A percentile compares a stretch with the other conserved stretches of the same genome.
Conservation (phyloP, 2,113 vertebrate genomes). For the Aegypius monachus region DNA sequence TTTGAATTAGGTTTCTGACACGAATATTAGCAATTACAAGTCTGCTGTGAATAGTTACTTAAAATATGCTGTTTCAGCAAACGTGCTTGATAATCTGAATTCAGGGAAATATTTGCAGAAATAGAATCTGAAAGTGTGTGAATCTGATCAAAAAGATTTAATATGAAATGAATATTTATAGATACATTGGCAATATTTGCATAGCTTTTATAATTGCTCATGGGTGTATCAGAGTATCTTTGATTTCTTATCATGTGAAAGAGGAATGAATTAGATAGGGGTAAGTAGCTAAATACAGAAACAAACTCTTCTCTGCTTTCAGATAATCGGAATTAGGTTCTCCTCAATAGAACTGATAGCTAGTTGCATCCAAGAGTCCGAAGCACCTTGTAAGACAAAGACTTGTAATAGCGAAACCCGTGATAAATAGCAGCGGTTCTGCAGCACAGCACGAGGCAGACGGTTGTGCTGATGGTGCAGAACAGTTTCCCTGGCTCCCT, state of each 20-base stretch:
- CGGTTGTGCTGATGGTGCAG: rapidly evolving
- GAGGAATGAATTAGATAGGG: not conserved
- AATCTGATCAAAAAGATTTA: not conserved
- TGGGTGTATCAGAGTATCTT: not conserved
- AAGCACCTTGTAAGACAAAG: not conserved
- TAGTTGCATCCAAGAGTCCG: not conserved
- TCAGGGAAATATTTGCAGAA: not conserved
- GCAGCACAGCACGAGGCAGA: not conserved
- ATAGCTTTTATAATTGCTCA: not conserved
- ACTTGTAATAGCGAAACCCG: not conserved
- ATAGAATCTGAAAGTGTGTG: not conserved
- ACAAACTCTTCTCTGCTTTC: not conserved
- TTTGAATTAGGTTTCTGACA: not conserved
- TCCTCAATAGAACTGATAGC: not conserved
- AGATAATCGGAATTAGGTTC: not conserved
- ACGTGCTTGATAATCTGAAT: not conserved
- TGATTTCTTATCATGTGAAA: not conserved
- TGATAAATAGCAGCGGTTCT: not conserved
- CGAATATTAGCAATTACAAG: not conserved
- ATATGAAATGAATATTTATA: not conserved
- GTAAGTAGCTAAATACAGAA: not conserved
- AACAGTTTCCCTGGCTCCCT: not conserved
- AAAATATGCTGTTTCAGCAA: not conserved
- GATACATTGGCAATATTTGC: not conserved
- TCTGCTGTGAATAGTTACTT: not conserved